Percentiles rank a stretch among this genome's conserved stretches.
These are phyloP conservation scores for Sceliomorpha sp. DNA, from an alignment of 2,888 invertebrate species.

Conservation along the genomic window DNA sequence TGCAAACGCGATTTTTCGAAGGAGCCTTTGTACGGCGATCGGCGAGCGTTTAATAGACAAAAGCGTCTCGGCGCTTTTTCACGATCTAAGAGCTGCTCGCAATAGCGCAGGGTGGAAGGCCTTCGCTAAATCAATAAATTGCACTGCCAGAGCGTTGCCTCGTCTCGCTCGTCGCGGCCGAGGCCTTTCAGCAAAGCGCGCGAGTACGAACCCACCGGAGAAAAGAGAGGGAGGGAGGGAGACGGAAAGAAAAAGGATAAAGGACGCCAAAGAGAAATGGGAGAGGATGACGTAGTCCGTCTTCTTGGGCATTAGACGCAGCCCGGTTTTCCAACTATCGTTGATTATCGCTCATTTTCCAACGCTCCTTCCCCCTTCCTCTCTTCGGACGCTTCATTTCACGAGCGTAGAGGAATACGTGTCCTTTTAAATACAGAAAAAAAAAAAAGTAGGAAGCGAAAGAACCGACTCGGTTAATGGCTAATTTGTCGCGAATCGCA, in stretches of 20 bases:
- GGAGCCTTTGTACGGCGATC: conserved; percentile 41
- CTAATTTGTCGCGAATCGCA: too few relatives aligned
- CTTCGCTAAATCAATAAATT: conserved; percentile 69
- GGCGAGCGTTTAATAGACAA: conserved; percentile 50
- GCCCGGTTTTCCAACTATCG: too few relatives aligned
- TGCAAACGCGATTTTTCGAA: conserved; percentile 39
- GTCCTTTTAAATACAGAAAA: too few relatives aligned
- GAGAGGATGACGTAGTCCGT: neutral
- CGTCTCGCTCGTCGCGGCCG: conserved; percentile 48
- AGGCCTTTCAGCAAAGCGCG: conserved; percentile 52
- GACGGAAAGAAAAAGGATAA: conserved; percentile 15
- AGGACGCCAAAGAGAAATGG: conserved; percentile 15
- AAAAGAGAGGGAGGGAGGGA: conserved; percentile 9
- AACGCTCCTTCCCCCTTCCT: too few relatives aligned
- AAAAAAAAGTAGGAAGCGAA: too few relatives aligned
- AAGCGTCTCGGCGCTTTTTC: conserved; percentile 43
- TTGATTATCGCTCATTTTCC: too few relatives aligned
- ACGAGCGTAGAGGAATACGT: too few relatives aligned
- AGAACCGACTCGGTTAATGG: too few relatives aligned
- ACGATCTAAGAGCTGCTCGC: conserved; percentile 25
- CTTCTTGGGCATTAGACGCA: too few relatives aligned
- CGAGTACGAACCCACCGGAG: too few relatives aligned
- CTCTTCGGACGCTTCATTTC: too few relatives aligned
- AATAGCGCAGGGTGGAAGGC: conserved; percentile 53
- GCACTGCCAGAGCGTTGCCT: conserved; percentile 63